phyloP scores from a whole-genome alignment of 1,140 invertebrate species.

The Phocides pigmalion region DNA sequence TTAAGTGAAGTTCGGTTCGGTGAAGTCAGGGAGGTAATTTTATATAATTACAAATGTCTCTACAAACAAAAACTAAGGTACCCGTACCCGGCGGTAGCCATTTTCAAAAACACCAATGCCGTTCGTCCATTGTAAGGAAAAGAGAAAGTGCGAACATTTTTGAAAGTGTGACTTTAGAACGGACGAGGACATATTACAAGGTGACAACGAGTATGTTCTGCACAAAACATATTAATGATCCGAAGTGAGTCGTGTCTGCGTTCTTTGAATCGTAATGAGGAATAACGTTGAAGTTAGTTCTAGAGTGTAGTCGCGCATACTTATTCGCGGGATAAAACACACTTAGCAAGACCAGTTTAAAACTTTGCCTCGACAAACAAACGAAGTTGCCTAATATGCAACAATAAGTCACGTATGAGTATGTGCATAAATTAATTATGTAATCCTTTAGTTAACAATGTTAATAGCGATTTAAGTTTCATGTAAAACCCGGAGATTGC shows the following conservation, averaged over 20 bases:
- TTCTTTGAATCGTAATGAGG: constrained; percentile 61
- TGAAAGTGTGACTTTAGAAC: constrained; percentile 57
- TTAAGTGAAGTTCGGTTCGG: too few species aligned
- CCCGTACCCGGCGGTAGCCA: not conserved
- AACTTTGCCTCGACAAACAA: constrained; percentile 10
- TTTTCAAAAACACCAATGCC: constrained; percentile 24
- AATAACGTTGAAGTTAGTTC: constrained; percentile 32
- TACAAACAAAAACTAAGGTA: constrained; percentile 28
- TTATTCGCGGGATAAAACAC: constrained; percentile 31
- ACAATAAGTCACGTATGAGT: not conserved
- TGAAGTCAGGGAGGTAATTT: too few species aligned
- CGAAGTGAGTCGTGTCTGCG: constrained; percentile 45
- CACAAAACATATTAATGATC: constrained; percentile 67
- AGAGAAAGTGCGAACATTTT: constrained; percentile 62
- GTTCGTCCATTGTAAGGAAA: constrained; percentile 32
- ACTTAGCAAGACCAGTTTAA: constrained; percentile 22
- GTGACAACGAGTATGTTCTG: constrained; percentile 49
- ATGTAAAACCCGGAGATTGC: too few species aligned
- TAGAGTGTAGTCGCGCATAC: constrained; percentile 23
- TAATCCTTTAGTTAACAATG: not conserved
- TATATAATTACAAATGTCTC: not conserved
- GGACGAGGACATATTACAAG: constrained; percentile 51
- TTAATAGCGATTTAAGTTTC: too few species aligned
- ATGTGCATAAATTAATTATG: constrained; percentile 5
- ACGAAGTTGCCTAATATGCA: not conserved